Base-by-base conservation (phyloP, 37 sponge, comb jelly and placozoan genomes). In the Eunapius fragilis region DNA sequence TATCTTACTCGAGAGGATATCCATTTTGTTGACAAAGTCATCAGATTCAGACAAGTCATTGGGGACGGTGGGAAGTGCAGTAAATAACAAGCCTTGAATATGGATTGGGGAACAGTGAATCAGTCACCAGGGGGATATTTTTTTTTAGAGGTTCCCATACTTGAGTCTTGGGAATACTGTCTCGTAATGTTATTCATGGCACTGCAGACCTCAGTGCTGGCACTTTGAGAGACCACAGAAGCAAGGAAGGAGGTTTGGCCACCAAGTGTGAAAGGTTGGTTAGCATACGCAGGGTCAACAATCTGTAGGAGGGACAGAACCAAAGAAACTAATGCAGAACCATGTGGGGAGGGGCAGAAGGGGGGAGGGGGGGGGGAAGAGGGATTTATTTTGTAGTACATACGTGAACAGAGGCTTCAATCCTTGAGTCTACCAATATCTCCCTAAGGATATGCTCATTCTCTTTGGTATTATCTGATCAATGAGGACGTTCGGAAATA, bases 151-250 rank as follows among this genome's bases (percentile, higher is more conserved):
- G 13, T 17, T 19, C n/a, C 35, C 91, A 71, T 69, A 91, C 91
- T 71, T n/a, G 94, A 88, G 19, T 67, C 35, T 37, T 37, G 27
- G 4, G 90, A 90, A 67, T 82, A 71, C 67, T 88, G 78, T 75
- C 76, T 76, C 82, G 90, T 94, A 27, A 91, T 69, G 30, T 26
- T 13, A 50, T 94, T 90, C 45, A 94, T 76, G n/a, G 41, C 50
- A 30, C n/a, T 30, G 71, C 88, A 84, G 74, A 67, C 73, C 28
- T 81, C 82, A 17, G 74, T 7, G 32, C 77, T 82, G 35, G 67
- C 24, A 0, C 47, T 76, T 30, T 36, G 6, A 41, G 41, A 41
- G 41, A 3, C 41, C 41, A 41, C 6, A 41, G 41, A 41, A 3
- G 3, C 41, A 41, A 41, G 41, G 41, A 41, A 41, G 6, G 41